These are phyloP conservation scores for Chaetodon trifasciatus DNA, from an alignment of 2,797 vertebrate genomes.

Conservation along the genomic window DNA sequence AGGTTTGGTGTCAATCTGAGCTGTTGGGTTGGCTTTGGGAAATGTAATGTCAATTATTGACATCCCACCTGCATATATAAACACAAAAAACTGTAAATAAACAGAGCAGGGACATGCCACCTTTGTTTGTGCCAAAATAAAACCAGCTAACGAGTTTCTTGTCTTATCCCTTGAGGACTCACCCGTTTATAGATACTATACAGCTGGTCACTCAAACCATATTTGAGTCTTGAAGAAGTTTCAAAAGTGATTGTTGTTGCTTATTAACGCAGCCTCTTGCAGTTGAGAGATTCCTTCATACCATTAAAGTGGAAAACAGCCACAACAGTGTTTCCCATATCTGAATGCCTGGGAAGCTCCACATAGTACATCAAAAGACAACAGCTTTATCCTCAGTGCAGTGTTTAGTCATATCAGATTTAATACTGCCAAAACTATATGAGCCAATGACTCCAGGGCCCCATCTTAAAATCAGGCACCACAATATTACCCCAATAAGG, in stretches of 20 bases:
- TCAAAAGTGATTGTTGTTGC: neutral
- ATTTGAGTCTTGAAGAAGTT: neutral
- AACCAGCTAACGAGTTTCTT: too few species aligned
- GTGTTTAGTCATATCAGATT: neutral
- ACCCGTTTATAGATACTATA: neutral
- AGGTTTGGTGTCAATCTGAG: neutral
- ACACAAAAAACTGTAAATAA: neutral
- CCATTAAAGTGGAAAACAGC: neutral
- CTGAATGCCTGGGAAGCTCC: too few species aligned
- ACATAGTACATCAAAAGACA: too few species aligned
- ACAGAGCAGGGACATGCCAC: neutral
- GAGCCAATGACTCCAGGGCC: neutral
- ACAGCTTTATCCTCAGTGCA: neutral
- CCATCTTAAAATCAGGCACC: neutral
- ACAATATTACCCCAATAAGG: neutral
- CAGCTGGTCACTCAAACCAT: neutral
- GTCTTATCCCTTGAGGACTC: neutral
- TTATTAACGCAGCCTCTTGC: neutral
- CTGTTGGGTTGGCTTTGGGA: neutral
- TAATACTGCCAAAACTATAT: neutral
- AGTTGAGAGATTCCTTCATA: neutral
- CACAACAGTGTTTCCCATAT: neutral
- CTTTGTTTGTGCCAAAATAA: neutral
- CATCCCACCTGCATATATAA: neutral
- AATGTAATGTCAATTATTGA: neutral